Percentiles rank a stretch among this genome's conserved stretches.
phyloP scores from a whole-genome alignment of 2,888 invertebrate species.

The Baronia brevicornis region DNA sequence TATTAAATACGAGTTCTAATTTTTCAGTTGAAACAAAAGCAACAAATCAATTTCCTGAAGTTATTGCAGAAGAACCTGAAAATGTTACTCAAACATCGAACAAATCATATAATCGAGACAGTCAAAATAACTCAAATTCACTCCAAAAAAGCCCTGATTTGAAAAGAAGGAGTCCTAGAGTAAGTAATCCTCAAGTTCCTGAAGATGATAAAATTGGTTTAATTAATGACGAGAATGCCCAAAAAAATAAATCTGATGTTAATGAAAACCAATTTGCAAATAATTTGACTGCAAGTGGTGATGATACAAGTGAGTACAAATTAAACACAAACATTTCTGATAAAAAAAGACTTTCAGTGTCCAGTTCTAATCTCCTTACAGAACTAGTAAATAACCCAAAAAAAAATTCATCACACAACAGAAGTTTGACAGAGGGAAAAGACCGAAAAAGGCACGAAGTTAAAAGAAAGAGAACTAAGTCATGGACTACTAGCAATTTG shows the following conservation, averaged over 20 bases:
- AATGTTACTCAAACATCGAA: conserved; percentile 22
- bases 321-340: conserved; percentile 13
- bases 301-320: conserved; percentile 6
- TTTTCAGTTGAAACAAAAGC: conserved; percentile 33
- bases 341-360: conserved; percentile 23
- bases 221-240: conserved; percentile 8
- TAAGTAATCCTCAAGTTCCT: conserved; percentile 19
- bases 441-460: conserved; percentile 23
- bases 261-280: conserved; percentile 18
- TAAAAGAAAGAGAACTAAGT: conserved; percentile 49
- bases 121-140: conserved; percentile 18
- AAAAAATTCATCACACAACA: conserved; percentile 30
- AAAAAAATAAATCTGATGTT: conserved; percentile 4
- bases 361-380: conserved; percentile 29
- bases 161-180: conserved; percentile 27
- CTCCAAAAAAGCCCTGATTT: conserved; percentile 28
- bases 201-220: conserved; percentile 12
- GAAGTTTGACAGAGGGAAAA: conserved; percentile 37
- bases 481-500: conserved; percentile 37
- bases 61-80: conserved; percentile 48
- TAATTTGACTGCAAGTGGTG: conserved; percentile 11
- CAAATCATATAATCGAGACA: conserved; percentile 13
- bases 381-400: conserved; percentile 28
- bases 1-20: background rate
- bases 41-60: conserved; percentile 26